phyloP scores from a whole-genome alignment of 2,797 vertebrate genomes.

The Eptatretus atami region DNA sequence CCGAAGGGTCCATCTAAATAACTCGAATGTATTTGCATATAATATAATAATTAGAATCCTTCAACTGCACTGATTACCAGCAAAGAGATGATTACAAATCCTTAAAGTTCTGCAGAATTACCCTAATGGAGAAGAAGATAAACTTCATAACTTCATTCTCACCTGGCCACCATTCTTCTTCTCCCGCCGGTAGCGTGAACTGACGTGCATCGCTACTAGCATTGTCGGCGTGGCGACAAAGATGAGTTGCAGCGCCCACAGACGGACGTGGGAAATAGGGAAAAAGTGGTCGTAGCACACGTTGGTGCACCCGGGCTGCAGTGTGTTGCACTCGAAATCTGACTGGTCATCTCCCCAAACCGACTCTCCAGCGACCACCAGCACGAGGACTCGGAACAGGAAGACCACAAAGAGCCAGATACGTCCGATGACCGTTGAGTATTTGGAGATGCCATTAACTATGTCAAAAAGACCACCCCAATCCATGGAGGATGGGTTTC shows the following conservation, averaged over 20 bases:
- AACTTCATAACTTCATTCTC: too few species aligned
- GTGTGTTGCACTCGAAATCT: conserved; percentile 86
- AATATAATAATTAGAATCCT: too few species aligned
- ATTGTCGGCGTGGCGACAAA: conserved; percentile 78
- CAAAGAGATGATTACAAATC: too few species aligned
- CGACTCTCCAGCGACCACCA: conserved; percentile 63
- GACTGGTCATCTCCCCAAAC: conserved; percentile 93
- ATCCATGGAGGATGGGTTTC: conserved; percentile 28
- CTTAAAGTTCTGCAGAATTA: too few species aligned
- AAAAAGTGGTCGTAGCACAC: conserved; percentile 67
- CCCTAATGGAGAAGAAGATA: too few species aligned
- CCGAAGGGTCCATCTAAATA: too few species aligned
- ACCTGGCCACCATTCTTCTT: conserved; percentile 17
- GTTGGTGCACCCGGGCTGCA: conserved; percentile 69
- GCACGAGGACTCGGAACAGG: conserved; percentile 72
- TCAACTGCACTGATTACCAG: too few species aligned
- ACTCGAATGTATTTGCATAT: too few species aligned
- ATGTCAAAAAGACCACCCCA: conserved; percentile 68
- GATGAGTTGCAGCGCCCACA: conserved; percentile 95
- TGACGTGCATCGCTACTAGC: conserved; percentile 79
- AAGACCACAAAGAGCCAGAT: conserved; percentile 92
- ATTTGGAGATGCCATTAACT: conserved; percentile 73
- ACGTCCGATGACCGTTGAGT: conserved; percentile 65
- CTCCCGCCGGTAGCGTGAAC: conserved; percentile 60
- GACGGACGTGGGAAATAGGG: conserved; percentile 79